Evolutionary conservation across 1,140 invertebrate species (phyloP).

Genomic region (Lycorma delicatula): DNA sequence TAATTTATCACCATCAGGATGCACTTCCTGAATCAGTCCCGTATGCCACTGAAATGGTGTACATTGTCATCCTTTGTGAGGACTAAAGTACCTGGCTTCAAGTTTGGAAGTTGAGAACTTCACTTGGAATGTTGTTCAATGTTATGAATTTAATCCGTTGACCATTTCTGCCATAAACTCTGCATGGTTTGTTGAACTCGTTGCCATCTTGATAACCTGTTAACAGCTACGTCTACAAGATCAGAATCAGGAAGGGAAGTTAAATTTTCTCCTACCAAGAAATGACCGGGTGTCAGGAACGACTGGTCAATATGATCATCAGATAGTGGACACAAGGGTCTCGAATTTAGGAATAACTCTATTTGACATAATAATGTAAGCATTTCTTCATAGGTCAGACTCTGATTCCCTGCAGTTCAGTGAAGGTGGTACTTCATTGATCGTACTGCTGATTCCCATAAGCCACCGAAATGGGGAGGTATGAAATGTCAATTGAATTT

Average conservation of each 20-base stretch:
- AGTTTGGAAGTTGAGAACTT: too few relatives aligned
- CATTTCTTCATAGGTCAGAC: slow-evolving; percentile 21
- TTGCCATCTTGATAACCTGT: slow-evolving; percentile 26
- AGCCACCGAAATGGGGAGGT: slow-evolving; percentile 30
- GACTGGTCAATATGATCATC: slow-evolving; percentile 16
- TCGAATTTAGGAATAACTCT: slow-evolving; percentile 24
- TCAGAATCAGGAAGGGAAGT: slow-evolving; percentile 16
- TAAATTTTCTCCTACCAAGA: slow-evolving; percentile 21
- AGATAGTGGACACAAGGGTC: slow-evolving; percentile 17
- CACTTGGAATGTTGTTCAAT: slow-evolving; percentile 29
- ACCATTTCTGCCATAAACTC: slow-evolving; percentile 32
- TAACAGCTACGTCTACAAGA: slow-evolving; percentile 2
- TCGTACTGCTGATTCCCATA: slow-evolving; percentile 32
- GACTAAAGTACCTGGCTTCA: too few relatives aligned
- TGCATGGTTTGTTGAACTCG: slow-evolving; percentile 24
- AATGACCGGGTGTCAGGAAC: slow-evolving; percentile 24
- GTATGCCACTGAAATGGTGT: too few relatives aligned
- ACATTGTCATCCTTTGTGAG: too few relatives aligned
- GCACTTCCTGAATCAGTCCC: too few relatives aligned
- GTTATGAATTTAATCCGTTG: slow-evolving; percentile 31
- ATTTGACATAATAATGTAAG: slow-evolving; percentile 21
- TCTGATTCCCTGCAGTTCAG: slow-evolving; percentile 8
- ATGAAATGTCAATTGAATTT: slow-evolving; percentile 35
- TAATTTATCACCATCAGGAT: too few relatives aligned
- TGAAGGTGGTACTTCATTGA: slow-evolving; percentile 27